Evolutionary conservation across 2,113 vertebrate genomes (phyloP), one percentile per base, ranked within the genome.

Genomic region (Paraplagusia blochii): DNA sequence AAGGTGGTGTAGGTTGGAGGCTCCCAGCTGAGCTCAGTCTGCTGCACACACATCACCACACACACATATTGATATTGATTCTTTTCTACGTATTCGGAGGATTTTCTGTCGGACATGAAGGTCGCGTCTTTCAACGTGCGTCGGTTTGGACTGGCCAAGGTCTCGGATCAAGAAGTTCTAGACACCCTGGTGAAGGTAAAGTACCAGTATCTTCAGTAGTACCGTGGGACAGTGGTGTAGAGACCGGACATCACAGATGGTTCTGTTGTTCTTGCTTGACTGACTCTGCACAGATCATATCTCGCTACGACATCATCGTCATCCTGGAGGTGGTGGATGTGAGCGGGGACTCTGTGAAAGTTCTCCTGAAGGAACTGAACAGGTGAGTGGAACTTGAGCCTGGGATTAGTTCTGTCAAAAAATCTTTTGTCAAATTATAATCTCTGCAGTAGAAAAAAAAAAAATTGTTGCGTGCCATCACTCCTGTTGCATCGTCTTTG

Each of bases 321-420:
- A 81, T 91, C 33, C 64, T 90, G 22, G 88, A 89, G 60, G 87
- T 87, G 22, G 79, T 82, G 55, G 87, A 91, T 53, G 67, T 73
- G 33, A 83, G 45, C 1, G 85, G 81, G 17, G 51, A 46, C 11
- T 80, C 88, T 9, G 77, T 88, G 7, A 52, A 19, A 55, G 11
- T 59, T 3, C 68, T 92, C 9, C 10, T 88, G 36, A 12, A 71
- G 0, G 84, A 88, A 56, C 59, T 90, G 14, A 90, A 92, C 43
- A 75, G 53, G 82, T 85, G 13, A 54, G 22, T 44, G 4, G 53
- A 68, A 29, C 22, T 29, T 2, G 22, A 29, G 6, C 22, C 22
- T 29, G 22, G 22, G 6, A 29, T 6, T 29, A 6, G 22, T 4
- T 4, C 22, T 29, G 22, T n/a, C n/a, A n/a, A n/a, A n/a, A n/a